Base-by-base conservation (phyloP, 2,888 invertebrate genomes). In the Phalangium opilio region DNA sequence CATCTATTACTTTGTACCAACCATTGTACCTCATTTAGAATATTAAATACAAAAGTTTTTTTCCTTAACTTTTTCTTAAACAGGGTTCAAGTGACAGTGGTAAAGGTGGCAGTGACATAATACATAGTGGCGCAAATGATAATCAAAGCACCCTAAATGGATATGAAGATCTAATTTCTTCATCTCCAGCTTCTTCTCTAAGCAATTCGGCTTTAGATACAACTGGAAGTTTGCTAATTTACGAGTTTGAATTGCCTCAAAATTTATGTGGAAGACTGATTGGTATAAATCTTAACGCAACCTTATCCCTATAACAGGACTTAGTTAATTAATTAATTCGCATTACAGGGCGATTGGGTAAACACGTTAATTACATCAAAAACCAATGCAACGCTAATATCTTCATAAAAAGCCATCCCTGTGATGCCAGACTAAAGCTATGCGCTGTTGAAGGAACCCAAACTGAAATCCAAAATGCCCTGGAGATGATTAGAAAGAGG, bases 381-480 rank as follows among this genome's bases (percentile, higher is more conserved):
- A 70, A 75, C 27, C 78, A 79, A 63, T 81, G 86, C 2, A 77
- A 80, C 56, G 83, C 87, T 17, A 78, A 75, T 61, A 78, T 91
- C 43, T 70, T 76, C 56, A 76, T 93, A n/a, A 79, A 78, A 62
- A 74, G 78, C 61, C 83, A 85, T 70, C 81, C 81, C 12, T 76
- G 75, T 56, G 75, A 77, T 50, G 71, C 73, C 11, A 79, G 81
- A 61, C 71, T 78, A 59, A 87, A 86, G 69, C 75, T 89, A 57
- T 90, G 90, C 70, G 75, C 78, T 57, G 74, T 90, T 59, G 81
- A 84, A 73, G 85, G 85, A 58, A 75, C 78, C 41, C 77, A 80
- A 58, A 72, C 69, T 57, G 82, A 83, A 63, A 83, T 93, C 56
- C 79, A 81, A 57, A 74, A 76, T 55, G 90, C 91, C 33, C 69